Base-by-base conservation (phyloP, 2,888 invertebrate species). In the Zhuqinia jingwanae region DNA sequence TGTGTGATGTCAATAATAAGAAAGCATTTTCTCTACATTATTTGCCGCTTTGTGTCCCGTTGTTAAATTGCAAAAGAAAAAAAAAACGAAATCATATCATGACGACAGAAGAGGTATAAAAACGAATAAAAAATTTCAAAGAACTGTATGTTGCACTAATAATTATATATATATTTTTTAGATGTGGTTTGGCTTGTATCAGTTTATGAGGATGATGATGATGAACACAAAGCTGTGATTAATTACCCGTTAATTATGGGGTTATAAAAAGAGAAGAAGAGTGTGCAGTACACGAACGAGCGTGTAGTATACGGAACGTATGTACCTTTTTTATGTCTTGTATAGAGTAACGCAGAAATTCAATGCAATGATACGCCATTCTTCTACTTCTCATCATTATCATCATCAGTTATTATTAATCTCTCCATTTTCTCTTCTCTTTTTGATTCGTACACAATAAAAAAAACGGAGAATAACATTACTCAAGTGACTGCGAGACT, bases 201-300 rank as follows among this genome's bases (percentile, higher is more conserved):
- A 25, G 17, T 22, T 78, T 13, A 45, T 47, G 20, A 22, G 47
- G 58, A 36, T 45, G 76, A 73, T 50, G 53, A 53, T 50, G 53
- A 75, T 11, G 53, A 50, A 30, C 78, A 79, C 60, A 87, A 82
- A 77, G 81, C 76, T 81, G 83, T 87, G 84, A 87, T 87, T 87
- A 87, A 87, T 87, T 87, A 85, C 87, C 87, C 87, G 80, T 87
- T 87, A 87, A 87, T 87, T 84, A 87, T 84, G 58, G 70, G 77
- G 56, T 60, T 78, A 70, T 68, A 70, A 70, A 78, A 85, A 77
- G 20, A 20, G 45, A 56, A 50, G 53, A 75, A 53, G 53, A 53
- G 75, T 30, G 50, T 53, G 53, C 17, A 17, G 60, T 60, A 60
- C 60, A 60, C 15, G 25, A 56, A 25, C 13, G 42, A n/a, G 27